Percentiles rank a stretch among this genome's conserved stretches.
These are phyloP conservation scores for Laothoe populi DNA, from an alignment of 2,888 invertebrate genomes.

Conservation along the genomic window DNA sequence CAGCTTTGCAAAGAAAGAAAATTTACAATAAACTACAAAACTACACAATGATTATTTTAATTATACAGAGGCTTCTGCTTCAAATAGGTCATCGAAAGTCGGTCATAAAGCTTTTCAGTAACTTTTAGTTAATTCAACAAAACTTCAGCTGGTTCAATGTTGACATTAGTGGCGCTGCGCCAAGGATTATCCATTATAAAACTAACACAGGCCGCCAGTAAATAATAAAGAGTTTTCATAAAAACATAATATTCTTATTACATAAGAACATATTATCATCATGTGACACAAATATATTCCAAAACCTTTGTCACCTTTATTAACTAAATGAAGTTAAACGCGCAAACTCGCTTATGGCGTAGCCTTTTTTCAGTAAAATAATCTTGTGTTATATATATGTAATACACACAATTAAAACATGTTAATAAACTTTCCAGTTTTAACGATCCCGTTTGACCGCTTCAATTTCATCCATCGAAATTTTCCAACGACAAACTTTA, in stretches of 20 bases:
- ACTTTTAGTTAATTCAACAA: neutral
- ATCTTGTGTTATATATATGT: conserved; percentile 30
- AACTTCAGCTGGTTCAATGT: neutral
- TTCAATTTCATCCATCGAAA: conserved; percentile 34
- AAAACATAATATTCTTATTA: neutral
- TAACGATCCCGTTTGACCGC: conserved; percentile 35
- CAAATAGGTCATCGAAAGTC: neutral
- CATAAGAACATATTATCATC: neutral
- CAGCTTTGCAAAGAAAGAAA: neutral
- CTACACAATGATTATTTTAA: neutral
- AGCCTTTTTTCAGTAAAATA: neutral
- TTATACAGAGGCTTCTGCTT: neutral
- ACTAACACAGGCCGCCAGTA: neutral
- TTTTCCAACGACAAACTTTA: conserved; percentile 1
- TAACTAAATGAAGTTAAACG: neutral
- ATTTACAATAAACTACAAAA: neutral
- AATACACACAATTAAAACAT: conserved; percentile 67
- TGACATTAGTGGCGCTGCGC: neutral
- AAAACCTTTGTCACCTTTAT: neutral
- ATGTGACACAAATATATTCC: neutral
- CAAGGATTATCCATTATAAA: conserved; percentile 1
- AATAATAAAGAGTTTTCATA: neutral
- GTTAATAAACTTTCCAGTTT: conserved; percentile 47
- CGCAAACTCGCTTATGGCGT: neutral
- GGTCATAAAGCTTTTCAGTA: neutral